These are phyloP conservation scores for Octodonta nipae DNA, from an alignment of 2,888 invertebrate genomes.

Conservation along the genomic window DNA sequence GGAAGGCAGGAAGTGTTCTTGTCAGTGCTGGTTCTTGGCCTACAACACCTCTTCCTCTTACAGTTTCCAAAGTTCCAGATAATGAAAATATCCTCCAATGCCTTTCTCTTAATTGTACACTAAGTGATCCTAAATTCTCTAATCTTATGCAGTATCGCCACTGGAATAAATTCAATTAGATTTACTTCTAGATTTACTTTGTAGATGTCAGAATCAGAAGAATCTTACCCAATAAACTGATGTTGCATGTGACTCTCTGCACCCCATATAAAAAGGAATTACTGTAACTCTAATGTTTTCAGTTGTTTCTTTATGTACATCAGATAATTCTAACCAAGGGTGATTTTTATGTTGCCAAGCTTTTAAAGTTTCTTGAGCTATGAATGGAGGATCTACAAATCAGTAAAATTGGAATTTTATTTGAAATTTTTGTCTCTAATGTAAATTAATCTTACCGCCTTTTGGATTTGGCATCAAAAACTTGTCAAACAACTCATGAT, in stretches of 20 bases:
- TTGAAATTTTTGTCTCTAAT: not conserved
- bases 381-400: constrained; percentile 69
- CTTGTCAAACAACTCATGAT: constrained; percentile 93
- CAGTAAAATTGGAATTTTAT: constrained; percentile 11
- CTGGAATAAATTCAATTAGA: constrained; percentile 34
- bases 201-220: no score
- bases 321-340: constrained; percentile 90
- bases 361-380: constrained; percentile 75
- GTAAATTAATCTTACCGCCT: constrained; percentile 41
- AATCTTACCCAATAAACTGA: constrained; percentile 81
- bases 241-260: constrained; percentile 77
- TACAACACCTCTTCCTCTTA: constrained; percentile 89
- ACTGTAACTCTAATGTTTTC: constrained; percentile 93
- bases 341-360: constrained; percentile 97
- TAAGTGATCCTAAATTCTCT: constrained; percentile 80
- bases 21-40: constrained; percentile 93
- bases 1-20: constrained; percentile 80
- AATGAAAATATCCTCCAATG: constrained; percentile 96
- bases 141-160: constrained; percentile 97
- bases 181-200: no score
- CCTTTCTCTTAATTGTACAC: constrained; percentile 87
- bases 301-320: constrained; percentile 94
- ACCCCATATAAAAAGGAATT: constrained; percentile 97
- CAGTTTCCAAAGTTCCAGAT: constrained; percentile 85
- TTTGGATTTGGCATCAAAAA: constrained; percentile 72